phyloP scores from a whole-genome alignment of 2,797 vertebrate species.

The Clamator glandarius region DNA sequence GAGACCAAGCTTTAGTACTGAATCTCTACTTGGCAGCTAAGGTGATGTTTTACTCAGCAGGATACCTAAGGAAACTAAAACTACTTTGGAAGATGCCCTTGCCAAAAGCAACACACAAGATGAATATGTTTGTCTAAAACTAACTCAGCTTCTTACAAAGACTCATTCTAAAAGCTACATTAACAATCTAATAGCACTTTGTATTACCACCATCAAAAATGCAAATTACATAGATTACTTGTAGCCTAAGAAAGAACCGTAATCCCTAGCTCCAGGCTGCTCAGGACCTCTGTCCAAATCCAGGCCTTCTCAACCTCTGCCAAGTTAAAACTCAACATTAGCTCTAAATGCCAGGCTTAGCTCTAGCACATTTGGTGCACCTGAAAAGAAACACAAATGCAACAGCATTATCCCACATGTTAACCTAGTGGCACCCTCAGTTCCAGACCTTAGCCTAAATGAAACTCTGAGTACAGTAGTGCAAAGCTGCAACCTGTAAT shows the following conservation, averaged over 20 bases:
- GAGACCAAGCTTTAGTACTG: slow-evolving; percentile 38
- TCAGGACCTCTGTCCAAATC: slow-evolving; percentile 14
- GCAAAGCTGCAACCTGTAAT: not conserved
- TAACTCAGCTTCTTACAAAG: slow-evolving; percentile 56
- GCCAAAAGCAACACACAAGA: slow-evolving; percentile 53
- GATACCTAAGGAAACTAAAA: slow-evolving; percentile 48
- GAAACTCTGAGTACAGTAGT: fast-evolving
- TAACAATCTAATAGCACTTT: slow-evolving; percentile 13
- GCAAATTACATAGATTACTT: slow-evolving; percentile 12
- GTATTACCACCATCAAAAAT: not conserved
- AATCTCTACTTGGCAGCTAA: slow-evolving; percentile 67
- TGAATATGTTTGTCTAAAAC: slow-evolving; percentile 70
- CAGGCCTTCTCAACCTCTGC: not conserved
- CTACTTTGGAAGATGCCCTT: slow-evolving; percentile 45
- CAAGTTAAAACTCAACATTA: not conserved
- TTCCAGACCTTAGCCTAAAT: not conserved
- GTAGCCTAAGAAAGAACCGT: not conserved
- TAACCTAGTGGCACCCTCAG: not conserved
- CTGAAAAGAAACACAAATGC: not conserved
- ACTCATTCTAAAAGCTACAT: slow-evolving; percentile 9
- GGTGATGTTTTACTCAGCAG: slow-evolving; percentile 63
- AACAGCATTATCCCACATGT: not conserved
- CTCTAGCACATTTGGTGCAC: not conserved
- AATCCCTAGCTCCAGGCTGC: slow-evolving; percentile 20
- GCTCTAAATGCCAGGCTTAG: not conserved